These are phyloP conservation scores for Pyrocoelia pectoralis DNA, from an alignment of 2,888 invertebrate genomes.

Conservation along the genomic window DNA sequence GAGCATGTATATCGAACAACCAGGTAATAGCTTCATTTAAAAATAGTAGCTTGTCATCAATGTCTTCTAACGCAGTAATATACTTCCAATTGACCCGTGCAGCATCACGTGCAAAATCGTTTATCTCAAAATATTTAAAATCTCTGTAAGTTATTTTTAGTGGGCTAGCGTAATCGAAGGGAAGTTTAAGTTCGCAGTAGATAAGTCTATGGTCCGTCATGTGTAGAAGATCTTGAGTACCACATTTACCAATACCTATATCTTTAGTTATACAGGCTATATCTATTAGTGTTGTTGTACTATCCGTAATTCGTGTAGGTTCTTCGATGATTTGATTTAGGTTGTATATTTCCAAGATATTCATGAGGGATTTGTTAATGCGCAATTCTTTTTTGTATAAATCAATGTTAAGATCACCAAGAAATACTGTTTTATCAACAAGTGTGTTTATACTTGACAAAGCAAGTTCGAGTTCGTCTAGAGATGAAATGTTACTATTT, in stretches of 20 bases:
- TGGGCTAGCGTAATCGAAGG: not conserved
- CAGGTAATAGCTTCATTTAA: not conserved
- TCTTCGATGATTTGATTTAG: not conserved
- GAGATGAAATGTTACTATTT: no score
- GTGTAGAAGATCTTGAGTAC: not conserved
- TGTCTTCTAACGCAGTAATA: not conserved
- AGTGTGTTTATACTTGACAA: no score
- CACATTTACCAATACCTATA: not conserved
- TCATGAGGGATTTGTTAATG: not conserved
- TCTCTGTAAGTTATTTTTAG: not conserved
- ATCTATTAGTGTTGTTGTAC: not conserved
- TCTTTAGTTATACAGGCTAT: not conserved
- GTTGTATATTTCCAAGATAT: not conserved
- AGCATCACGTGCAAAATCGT: not conserved
- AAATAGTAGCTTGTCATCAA: not conserved
- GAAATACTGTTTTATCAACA: not conserved
- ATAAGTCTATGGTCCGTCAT: not conserved
- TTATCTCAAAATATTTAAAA: not conserved
- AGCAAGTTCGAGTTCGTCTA: no score
- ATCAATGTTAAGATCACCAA: not conserved
- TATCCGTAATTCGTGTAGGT: not conserved
- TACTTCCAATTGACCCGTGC: not conserved
- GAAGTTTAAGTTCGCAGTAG: not conserved
- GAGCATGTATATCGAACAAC: not conserved
- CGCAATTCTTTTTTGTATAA: not conserved